Evolutionary conservation across 1,140 invertebrate species (phyloP).

Genomic region (Oryctes rhinoceros): DNA sequence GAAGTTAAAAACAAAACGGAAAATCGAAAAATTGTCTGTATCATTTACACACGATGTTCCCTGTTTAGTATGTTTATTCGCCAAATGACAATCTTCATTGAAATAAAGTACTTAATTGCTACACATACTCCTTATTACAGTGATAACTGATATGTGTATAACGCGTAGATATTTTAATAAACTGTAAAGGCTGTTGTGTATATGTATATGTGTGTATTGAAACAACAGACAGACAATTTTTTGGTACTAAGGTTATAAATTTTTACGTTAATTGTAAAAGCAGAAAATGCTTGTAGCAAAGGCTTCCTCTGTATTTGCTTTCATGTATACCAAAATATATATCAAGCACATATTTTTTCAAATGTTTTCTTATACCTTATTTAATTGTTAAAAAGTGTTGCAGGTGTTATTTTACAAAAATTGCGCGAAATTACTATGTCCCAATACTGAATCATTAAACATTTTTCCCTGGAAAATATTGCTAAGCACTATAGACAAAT

Average conservation of each 20-base stretch:
- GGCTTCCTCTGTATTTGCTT: conserved; percentile 23
- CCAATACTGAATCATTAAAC: too few species aligned
- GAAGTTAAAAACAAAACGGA: neutral
- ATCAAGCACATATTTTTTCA: conserved; percentile 2
- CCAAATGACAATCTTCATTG: conserved; percentile 8
- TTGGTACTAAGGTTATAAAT: neutral
- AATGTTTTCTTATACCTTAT: neutral
- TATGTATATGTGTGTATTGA: neutral
- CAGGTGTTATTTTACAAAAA: too few species aligned
- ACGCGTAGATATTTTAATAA: neutral
- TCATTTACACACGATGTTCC: neutral
- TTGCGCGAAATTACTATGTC: too few species aligned
- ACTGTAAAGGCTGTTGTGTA: neutral
- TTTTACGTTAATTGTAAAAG: conserved; percentile 4
- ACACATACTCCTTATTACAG: neutral
- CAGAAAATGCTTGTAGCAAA: conserved; percentile 21
- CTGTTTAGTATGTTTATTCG: neutral
- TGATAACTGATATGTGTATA: too few species aligned
- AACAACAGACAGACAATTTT: neutral
- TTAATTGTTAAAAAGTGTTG: too few species aligned
- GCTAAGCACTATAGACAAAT: too few species aligned
- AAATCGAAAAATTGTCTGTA: conserved; percentile 4
- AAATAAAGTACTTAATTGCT: neutral
- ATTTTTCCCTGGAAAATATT: too few species aligned
- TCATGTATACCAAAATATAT: conserved; percentile 22